Conservation (phyloP, 2,888 invertebrate genomes). For the Drosophila prolongata region DNA sequence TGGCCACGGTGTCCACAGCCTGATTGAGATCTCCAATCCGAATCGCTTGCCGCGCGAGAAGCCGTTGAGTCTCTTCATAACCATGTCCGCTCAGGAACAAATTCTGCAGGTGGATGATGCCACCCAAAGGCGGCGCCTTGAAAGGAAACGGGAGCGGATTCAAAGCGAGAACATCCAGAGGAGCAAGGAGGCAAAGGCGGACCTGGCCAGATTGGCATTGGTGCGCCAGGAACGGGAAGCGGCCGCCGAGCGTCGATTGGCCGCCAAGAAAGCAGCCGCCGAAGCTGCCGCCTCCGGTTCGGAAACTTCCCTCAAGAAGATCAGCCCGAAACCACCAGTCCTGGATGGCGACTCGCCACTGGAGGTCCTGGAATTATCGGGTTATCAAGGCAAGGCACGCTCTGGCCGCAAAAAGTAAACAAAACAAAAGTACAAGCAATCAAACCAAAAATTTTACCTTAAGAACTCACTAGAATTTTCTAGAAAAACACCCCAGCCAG, state of each 20-base stretch:
- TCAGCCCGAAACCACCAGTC: conserved; percentile 9
- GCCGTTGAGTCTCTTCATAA: background rate
- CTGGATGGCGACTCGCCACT: background rate
- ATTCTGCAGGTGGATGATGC: background rate
- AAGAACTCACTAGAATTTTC: too few relatives aligned
- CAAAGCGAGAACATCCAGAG: conserved; percentile 1
- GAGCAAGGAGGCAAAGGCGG: conserved; percentile 29
- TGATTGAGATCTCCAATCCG: conserved; percentile 53
- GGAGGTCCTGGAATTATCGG: background rate
- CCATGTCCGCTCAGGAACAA: background rate
- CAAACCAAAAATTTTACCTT: background rate
- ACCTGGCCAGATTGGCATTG: conserved; percentile 49
- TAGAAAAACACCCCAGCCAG: too few relatives aligned
- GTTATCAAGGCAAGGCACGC: background rate
- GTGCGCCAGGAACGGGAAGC: conserved; percentile 55
- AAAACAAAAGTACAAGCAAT: background rate
- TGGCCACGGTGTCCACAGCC: conserved; percentile 22
- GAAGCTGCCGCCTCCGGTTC: background rate
- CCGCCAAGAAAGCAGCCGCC: conserved; percentile 33
- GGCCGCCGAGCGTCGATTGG: conserved; percentile 51
- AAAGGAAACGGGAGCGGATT: background rate
- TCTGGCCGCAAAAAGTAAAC: background rate
- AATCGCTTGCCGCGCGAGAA: conserved; percentile 38
- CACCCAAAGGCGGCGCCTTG: background rate
- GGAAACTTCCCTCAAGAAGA: conserved; percentile 8